phyloP scores from a whole-genome alignment of 1,140 invertebrate genomes.

The Octopus sinensis region DNA sequence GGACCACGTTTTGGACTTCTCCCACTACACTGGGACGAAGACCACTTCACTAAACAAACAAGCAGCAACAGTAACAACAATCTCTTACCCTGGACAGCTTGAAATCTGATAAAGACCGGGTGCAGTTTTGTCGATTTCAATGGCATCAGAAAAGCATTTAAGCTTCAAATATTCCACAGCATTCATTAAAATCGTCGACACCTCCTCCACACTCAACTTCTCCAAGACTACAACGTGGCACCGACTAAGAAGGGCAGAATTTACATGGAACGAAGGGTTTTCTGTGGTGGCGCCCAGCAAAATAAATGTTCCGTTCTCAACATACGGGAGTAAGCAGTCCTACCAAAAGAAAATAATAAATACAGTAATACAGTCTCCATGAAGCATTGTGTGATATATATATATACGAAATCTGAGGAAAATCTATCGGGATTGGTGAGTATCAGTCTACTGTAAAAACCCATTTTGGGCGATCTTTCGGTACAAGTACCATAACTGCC shows the following conservation, averaged over 20 bases:
- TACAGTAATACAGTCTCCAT: no score
- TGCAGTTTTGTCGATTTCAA: constrained; percentile 23
- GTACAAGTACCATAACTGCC: no score
- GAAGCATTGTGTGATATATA: no score
- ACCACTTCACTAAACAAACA: no score
- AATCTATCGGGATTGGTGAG: no score
- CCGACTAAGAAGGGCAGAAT: constrained; percentile 74
- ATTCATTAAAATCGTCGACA: constrained; percentile 66
- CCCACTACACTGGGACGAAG: fast-evolving
- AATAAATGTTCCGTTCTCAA: constrained; percentile 77
- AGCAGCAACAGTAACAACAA: no score
- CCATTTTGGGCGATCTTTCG: no score
- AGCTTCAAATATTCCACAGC: constrained; percentile 57
- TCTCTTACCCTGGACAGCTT: constrained; percentile 28
- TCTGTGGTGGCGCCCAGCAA: constrained; percentile 84
- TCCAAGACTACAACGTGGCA: constrained; percentile 70
- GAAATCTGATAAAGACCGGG: no score
- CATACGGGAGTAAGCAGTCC: constrained; percentile 75
- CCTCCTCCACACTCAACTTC: constrained; percentile 65
- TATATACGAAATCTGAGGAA: no score
- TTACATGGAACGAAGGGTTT: constrained; percentile 82
- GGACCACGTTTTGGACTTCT: fast-evolving
- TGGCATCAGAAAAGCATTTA: constrained; percentile 14
- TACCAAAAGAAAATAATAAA: constrained; percentile 25
- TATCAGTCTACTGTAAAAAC: no score